Evolutionary conservation across 1,140 invertebrate genomes (phyloP).

Genomic region (Neodiprion fabricii): DNA sequence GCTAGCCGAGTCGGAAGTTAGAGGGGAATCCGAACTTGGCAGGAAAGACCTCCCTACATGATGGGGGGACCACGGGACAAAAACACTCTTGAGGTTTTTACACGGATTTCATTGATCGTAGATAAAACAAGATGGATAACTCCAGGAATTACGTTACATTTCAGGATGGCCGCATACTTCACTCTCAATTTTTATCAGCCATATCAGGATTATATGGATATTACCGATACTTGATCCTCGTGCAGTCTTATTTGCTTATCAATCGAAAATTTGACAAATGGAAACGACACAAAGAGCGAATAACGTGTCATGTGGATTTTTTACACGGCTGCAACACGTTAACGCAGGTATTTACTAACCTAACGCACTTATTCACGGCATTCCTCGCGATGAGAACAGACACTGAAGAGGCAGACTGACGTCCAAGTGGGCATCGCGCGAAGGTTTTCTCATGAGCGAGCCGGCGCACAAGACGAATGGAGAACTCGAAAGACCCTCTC

Average conservation of each 20-base stretch:
- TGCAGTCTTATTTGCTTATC: background rate
- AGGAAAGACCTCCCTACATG: background rate
- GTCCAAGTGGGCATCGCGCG: background rate
- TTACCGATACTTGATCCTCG: constrained; percentile 9
- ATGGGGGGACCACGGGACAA: constrained; percentile 28
- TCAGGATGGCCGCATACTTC: constrained; percentile 22
- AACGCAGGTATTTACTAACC: no score
- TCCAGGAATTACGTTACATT: constrained; percentile 36
- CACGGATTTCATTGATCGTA: constrained; percentile 16
- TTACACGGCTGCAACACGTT: no score
- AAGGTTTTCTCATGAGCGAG: constrained; percentile 30
- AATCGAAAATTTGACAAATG: no score
- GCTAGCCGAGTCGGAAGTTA: background rate
- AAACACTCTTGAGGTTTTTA: constrained; percentile 37
- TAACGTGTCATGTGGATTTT: no score
- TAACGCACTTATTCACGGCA: constrained; percentile 40
- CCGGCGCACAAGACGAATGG: constrained; percentile 24
- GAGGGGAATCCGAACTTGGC: background rate
- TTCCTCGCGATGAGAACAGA: constrained; percentile 51
- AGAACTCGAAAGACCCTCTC: constrained; percentile 36
- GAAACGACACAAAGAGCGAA: no score
- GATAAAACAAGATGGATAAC: constrained; percentile 43
- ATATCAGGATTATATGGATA: background rate
- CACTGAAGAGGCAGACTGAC: constrained; percentile 28
- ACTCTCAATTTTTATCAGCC: background rate